Evolutionary conservation across 2,888 invertebrate species (phyloP), one percentile per base, ranked within the genome.

Genomic region (Chironomus tentans): DNA sequence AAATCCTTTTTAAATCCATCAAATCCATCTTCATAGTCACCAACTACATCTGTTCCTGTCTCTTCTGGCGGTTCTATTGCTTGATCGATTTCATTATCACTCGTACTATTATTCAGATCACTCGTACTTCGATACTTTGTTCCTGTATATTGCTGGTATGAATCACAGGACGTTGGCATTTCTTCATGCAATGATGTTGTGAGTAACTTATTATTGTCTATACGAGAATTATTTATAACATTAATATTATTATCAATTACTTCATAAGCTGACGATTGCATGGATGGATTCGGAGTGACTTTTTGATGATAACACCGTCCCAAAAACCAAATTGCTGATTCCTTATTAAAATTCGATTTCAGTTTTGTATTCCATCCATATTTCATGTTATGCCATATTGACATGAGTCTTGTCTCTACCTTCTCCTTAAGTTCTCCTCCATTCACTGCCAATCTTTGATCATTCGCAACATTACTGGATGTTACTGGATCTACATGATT

Each of bases 301-400:
- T 91, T 92, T 18, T 91, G 87, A 81, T 92, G 92, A 81, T 95
- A 95, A 81, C 92, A 92, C 77, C 90, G 87, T 0, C 95, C 95
- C 28, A 95, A 84, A 24, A 95, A 83, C 91, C 93, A 95, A 3
- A 95, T 93, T 0, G 95, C 69, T 56, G 76, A 76, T 15, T 76
- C 69, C n/a, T 69, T 76, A 21, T 28, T 76, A 80, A 92, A 91
- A 80, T 88, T 89, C 1, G 91, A 78, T 7, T 6, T 56, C 18
- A 93, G 85, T 84, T 94, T 94, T 0, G 92, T 88, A 75, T 90
- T 89, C 92, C 92, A 93, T 70, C 91, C 94, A 84, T 94, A 94
- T 86, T 56, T 56, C 77, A 95, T 90, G 84, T 95, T 95, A 83
- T 95, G 94, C 94, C 94, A 95, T 89, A 94, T 92, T 65, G 94